Evolutionary conservation across 2,797 vertebrate species (phyloP), one percentile per base, ranked within the genome.

Genomic region (Epinephelus awoara): DNA sequence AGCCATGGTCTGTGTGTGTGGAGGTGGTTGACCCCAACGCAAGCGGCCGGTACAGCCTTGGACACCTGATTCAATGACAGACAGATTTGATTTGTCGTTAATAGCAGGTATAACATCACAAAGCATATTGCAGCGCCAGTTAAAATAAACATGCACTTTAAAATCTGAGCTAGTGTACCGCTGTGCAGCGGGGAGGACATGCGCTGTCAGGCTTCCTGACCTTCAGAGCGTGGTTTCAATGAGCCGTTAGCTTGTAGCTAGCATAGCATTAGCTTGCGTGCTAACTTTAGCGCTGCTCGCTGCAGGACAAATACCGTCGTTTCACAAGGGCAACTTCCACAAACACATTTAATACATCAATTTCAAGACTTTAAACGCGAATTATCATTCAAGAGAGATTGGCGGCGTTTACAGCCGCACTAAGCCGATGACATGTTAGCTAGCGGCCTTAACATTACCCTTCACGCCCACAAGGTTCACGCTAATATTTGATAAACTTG

Each of bases 21-120:
- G 89, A 99, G 92, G 89, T 98, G 97, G 91, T 96, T 97, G 87
- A 96, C 92, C 83, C 96, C 97, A 82, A 99, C 89, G 82, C 97
- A 99, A 13, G 95, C 96, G 61, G 96, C 96, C 56, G 96, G 96
- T 12, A 99, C 72, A 67, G 97, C 95, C 92, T 97, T 97, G 79
- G 97, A 96, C 84, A 98, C 93, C 98, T 99, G 8, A 84, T 51
- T 63, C 49, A 88, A 27, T 61, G 47, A 78, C 74, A 84, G 2
- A 23, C 13, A 2, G 6, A 6, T 44, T 50, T 3, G 1, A 55
- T 52, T 47, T 18, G 17, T 23, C 7, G 0, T 5, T 3, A 5
- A n/a, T 13, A 50, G 6, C 21, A 59, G 27, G 49, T 2, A 9
- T 10, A 40, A 66, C 0, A 3, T 23, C 0, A 4, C 0, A 1